phyloP scores from a whole-genome alignment of 2,888 invertebrate genomes.

The Eumacrocentrus americanus region DNA sequence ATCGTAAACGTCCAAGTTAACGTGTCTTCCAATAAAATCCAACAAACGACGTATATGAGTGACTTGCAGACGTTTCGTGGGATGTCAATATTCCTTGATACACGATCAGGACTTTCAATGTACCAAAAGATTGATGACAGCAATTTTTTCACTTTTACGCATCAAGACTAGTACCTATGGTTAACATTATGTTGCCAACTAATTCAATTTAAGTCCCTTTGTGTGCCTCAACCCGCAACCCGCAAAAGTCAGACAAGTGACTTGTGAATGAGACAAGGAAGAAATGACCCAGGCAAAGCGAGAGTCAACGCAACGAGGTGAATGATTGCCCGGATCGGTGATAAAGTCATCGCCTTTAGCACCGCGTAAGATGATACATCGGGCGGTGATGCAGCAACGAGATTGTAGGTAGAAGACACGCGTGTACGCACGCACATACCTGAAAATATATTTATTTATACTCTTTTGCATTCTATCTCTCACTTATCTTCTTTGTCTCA shows the following conservation, averaged over 20 bases:
- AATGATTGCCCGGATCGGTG: constrained; percentile 58
- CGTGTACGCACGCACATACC: constrained; percentile 17
- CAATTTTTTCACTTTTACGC: no score
- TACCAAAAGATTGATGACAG: not conserved
- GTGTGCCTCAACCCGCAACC: no score
- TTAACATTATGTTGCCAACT: no score
- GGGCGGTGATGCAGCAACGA: constrained; percentile 55
- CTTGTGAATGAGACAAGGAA: constrained; percentile 26
- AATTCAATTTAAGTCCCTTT: no score
- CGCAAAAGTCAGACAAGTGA: no score
- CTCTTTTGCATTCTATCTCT: constrained; percentile 1
- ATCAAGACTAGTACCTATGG: no score
- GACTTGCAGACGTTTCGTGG: not conserved
- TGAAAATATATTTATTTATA: constrained; percentile 10
- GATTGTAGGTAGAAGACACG: constrained; percentile 44
- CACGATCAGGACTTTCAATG: not conserved
- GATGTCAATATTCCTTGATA: constrained; percentile 9
- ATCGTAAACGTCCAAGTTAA: constrained; percentile 48
- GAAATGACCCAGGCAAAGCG: constrained; percentile 38
- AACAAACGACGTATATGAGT: constrained; percentile 35
- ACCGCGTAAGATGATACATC: constrained; percentile 61
- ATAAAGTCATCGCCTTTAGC: constrained; percentile 62
- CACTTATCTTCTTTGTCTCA: constrained; percentile 3
- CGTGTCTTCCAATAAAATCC: constrained; percentile 47
- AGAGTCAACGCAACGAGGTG: constrained; percentile 40